phyloP scores from a whole-genome alignment of 2,113 vertebrate genomes.

The Oxyura jamaicensis region DNA sequence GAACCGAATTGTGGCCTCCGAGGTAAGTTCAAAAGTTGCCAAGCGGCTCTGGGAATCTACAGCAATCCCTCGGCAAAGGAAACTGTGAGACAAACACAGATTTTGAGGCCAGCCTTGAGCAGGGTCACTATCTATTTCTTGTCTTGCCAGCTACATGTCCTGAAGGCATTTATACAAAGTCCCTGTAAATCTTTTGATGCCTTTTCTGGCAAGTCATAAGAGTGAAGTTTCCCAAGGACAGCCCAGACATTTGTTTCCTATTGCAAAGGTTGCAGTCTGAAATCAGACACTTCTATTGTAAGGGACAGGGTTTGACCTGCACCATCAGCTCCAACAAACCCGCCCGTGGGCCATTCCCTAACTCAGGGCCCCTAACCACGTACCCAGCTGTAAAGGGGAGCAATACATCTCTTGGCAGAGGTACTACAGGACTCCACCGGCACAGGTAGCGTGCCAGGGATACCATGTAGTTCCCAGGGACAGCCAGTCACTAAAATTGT shows the following conservation, averaged over 20 bases:
- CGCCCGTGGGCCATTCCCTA: background rate
- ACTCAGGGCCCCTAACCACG: background rate
- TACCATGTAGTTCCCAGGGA: background rate
- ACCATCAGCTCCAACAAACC: background rate
- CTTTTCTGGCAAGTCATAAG: background rate
- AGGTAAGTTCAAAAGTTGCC: conserved; percentile 81
- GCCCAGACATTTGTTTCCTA: conserved; percentile 27
- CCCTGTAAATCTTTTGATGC: conserved; percentile 1
- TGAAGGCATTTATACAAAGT: conserved; percentile 18
- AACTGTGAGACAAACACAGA: conserved; percentile 74
- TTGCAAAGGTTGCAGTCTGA: background rate
- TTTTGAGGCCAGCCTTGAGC: background rate
- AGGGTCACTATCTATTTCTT: background rate
- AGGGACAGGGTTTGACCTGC: background rate
- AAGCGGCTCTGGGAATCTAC: conserved; percentile 81
- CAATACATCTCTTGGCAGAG: background rate
- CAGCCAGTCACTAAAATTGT: background rate
- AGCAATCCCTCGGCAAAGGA: conserved; percentile 87
- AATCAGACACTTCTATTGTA: background rate
- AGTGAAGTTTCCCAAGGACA: conserved; percentile 38
- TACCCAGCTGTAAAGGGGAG: background rate
- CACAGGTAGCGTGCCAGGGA: background rate
- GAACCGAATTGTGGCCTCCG: conserved; percentile 82
- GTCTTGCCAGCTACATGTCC: background rate
- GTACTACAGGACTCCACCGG: fast-evolving